phyloP scores from a whole-genome alignment of 2,797 vertebrate genomes.

The Perodicticus potto region DNA sequence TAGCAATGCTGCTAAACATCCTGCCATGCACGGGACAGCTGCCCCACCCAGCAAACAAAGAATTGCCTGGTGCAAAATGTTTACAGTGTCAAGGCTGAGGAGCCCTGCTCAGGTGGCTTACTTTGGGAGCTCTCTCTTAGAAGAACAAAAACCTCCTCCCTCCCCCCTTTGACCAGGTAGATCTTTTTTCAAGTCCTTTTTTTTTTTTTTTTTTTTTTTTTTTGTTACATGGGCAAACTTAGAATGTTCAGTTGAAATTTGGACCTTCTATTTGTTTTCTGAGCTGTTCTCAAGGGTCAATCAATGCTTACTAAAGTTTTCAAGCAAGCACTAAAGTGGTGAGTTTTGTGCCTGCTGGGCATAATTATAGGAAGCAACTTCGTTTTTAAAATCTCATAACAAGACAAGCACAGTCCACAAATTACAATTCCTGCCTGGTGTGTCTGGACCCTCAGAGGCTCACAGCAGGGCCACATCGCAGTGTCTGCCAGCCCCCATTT shows the following conservation, averaged over 20 bases:
- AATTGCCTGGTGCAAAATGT: background rate
- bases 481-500: background rate
- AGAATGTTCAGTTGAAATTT: constrained; percentile 36
- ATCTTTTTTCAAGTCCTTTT: constrained; percentile 5
- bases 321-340: constrained; percentile 54
- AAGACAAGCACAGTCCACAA: constrained; percentile 68
- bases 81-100: background rate
- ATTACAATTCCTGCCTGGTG: constrained; percentile 58
- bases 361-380: constrained; percentile 79
- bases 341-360: constrained; percentile 76
- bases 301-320: constrained; percentile 75
- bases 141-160: background rate
- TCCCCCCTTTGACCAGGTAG: background rate
- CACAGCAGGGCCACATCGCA: constrained; percentile 61
- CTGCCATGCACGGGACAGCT: background rate
- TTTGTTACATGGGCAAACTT: background rate
- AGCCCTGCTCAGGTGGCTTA: background rate
- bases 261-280: constrained; percentile 71
- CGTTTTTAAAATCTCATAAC: constrained; percentile 75
- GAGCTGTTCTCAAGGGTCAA: constrained; percentile 72
- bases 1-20: background rate
- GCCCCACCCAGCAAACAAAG: background rate
- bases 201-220: constrained; percentile 4
- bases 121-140: background rate
- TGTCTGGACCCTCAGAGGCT: constrained; percentile 64